A percentile compares a stretch with the other conserved stretches of the same genome.
Evolutionary conservation across 2,113 vertebrate genomes (phyloP).

Genomic region (Ginglymostoma cirratum): DNA sequence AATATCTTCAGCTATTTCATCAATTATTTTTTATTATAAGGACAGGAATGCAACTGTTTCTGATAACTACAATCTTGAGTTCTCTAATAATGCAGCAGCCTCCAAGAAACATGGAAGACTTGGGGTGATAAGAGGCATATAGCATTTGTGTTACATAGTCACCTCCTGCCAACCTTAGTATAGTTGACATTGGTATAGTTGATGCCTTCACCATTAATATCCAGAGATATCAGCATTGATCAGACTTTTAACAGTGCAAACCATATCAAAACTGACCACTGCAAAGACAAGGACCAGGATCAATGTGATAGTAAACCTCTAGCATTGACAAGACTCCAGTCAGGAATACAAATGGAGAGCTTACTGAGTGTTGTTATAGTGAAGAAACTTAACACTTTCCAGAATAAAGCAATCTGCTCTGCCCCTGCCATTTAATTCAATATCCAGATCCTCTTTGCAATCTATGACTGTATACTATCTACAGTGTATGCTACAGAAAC

Average conservation of each 20-base stretch:
- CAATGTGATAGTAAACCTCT: not conserved
- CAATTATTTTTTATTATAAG: not conserved
- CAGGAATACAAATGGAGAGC: not conserved
- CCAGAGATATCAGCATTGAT: not conserved
- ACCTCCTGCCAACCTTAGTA: not conserved
- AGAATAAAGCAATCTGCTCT: not conserved
- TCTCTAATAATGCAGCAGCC: not conserved
- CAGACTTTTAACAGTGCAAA: not conserved
- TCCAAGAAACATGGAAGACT: not conserved
- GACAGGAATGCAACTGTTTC: not conserved
- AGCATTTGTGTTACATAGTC: not conserved
- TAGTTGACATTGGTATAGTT: not conserved
- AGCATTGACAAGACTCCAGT: not conserved
- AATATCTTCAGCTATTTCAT: not conserved
- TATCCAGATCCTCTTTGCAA: not conserved
- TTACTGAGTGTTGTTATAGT: not conserved
- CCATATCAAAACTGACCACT: not conserved
- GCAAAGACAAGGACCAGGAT: not conserved
- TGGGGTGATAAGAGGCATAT: not conserved
- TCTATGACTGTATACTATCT: not conserved
- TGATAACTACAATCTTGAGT: not conserved
- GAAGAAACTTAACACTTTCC: not conserved
- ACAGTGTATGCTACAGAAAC: not conserved
- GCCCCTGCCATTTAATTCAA: not conserved
- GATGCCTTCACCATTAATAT: not conserved